Conservation (phyloP, 2,888 invertebrate genomes). For the Seladonia tumulorum region DNA sequence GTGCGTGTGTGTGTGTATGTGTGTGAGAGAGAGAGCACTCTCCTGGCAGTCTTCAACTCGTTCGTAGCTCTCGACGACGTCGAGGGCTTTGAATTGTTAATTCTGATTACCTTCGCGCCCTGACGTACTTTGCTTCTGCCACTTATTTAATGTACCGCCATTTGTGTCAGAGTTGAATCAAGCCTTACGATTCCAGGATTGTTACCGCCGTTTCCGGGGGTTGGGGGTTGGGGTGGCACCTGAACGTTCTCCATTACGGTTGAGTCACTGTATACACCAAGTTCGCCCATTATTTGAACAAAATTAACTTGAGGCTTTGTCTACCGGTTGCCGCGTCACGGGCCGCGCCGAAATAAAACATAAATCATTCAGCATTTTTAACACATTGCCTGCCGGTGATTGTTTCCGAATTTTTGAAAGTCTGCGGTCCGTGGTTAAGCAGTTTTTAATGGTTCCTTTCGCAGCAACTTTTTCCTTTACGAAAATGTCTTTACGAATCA, state of each 20-base stretch:
- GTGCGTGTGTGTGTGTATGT: no score
- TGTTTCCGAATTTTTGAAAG: background rate
- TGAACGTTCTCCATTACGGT: slow-evolving; percentile 60
- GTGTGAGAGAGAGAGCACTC: slow-evolving; percentile 16
- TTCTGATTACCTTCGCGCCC: slow-evolving; percentile 73
- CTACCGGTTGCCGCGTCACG: background rate
- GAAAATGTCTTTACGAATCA: no score
- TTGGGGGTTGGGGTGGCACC: slow-evolving; percentile 44
- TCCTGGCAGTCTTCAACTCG: slow-evolving; percentile 44
- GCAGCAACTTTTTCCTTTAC: no score
- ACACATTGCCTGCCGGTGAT: background rate
- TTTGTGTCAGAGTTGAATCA: slow-evolving; percentile 76
- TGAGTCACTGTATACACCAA: background rate
- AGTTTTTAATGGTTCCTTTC: background rate
- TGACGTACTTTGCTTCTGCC: slow-evolving; percentile 54
- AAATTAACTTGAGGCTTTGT: background rate
- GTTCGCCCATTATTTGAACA: background rate
- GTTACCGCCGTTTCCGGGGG: slow-evolving; percentile 71
- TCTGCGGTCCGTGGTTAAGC: background rate
- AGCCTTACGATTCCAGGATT: slow-evolving; percentile 68
- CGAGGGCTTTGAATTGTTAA: slow-evolving; percentile 76
- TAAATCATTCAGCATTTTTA: background rate
- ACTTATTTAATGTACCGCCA: slow-evolving; percentile 74
- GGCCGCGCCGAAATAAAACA: background rate
- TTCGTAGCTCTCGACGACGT: slow-evolving; percentile 23